Percentiles rank a stretch among this genome's conserved stretches.
These are phyloP conservation scores for Chunga burmeisteri DNA, from an alignment of 2,113 vertebrate species.

Conservation along the genomic window DNA sequence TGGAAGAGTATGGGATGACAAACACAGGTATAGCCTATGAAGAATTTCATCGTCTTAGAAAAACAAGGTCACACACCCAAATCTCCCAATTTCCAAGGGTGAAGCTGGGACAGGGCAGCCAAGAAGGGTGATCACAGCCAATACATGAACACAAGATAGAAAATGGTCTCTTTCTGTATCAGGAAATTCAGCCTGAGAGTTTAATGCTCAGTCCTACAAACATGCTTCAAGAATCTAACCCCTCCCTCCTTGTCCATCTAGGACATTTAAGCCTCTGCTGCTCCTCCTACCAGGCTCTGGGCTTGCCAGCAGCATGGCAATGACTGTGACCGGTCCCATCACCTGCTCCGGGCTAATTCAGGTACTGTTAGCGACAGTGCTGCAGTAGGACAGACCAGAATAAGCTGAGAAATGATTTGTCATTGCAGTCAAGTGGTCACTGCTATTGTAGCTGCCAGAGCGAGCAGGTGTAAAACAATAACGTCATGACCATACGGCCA, in stretches of 20 bases:
- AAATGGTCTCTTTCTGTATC: background rate
- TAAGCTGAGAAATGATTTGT: background rate
- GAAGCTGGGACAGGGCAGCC: background rate
- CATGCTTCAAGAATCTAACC: background rate
- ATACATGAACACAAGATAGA: background rate
- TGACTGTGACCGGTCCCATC: background rate
- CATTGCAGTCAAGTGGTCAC: background rate
- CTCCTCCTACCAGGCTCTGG: background rate
- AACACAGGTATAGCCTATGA: background rate
- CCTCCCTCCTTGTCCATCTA: rapidly evolving
- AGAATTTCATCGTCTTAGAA: background rate
- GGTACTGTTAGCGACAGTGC: background rate
- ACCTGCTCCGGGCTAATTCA: background rate
- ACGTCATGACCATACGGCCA: too few relatives aligned
- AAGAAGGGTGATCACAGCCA: background rate
- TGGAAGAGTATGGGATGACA: background rate
- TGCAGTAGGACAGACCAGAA: background rate
- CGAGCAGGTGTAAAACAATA: background rate
- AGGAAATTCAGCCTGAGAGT: background rate
- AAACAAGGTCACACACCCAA: background rate
- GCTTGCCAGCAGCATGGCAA: background rate
- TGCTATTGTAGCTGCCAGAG: background rate
- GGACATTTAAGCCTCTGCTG: background rate
- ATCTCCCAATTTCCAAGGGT: background rate
- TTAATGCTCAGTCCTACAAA: background rate